These are phyloP conservation scores for Linyphia triangularis DNA, from an alignment of 2,888 invertebrate genomes.

Conservation along the genomic window DNA sequence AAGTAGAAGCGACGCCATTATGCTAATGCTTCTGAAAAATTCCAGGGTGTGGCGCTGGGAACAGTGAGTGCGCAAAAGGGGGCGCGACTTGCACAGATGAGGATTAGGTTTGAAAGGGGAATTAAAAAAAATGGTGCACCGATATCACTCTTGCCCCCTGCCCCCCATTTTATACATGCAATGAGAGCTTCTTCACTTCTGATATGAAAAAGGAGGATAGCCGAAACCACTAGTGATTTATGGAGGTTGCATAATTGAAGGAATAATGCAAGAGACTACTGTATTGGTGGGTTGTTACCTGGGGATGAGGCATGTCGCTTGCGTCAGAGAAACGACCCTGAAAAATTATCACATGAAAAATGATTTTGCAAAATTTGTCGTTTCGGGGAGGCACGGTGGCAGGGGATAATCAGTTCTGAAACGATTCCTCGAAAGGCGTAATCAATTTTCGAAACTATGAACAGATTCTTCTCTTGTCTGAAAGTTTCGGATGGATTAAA, in stretches of 20 bases:
- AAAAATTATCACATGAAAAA: background rate
- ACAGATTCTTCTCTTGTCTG: too few species aligned
- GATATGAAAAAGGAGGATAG: background rate
- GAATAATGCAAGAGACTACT: slow-evolving; percentile 33
- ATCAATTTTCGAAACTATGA: background rate
- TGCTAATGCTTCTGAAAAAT: slow-evolving; percentile 66
- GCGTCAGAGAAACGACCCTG: background rate
- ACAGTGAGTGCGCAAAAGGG: slow-evolving; percentile 17
- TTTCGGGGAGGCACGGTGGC: background rate
- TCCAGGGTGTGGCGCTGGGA: slow-evolving; percentile 71
- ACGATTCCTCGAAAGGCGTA: background rate
- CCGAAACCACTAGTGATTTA: slow-evolving; percentile 65
- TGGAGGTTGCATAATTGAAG: slow-evolving; percentile 41
- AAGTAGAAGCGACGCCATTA: slow-evolving; percentile 57
- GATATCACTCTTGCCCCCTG: background rate
- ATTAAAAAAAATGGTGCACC: background rate
- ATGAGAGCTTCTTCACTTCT: slow-evolving; percentile 32
- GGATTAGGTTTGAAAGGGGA: slow-evolving; percentile 33
- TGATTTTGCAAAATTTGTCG: background rate
- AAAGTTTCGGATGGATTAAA: too few species aligned
- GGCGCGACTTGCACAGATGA: slow-evolving; percentile 28
- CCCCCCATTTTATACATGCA: slow-evolving; percentile 3
- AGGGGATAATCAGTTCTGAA: background rate
- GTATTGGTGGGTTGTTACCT: slow-evolving; percentile 17
- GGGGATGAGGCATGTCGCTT: background rate